Percentiles rank a stretch among this genome's conserved stretches.
These are phyloP conservation scores for Eumerus sabulonum DNA, from an alignment of 2,888 invertebrate genomes.

Conservation along the genomic window DNA sequence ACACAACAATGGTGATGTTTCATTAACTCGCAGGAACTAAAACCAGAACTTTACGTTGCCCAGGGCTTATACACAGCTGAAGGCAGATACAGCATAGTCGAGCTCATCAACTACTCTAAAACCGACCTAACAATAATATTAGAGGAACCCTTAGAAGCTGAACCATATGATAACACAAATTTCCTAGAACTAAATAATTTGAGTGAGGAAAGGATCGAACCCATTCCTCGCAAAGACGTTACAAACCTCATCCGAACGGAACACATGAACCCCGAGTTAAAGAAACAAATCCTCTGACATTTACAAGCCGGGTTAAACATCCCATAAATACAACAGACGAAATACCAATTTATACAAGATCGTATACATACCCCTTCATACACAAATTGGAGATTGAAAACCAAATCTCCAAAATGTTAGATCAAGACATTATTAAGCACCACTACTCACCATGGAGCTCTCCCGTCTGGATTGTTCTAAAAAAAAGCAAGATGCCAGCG, in stretches of 20 bases:
- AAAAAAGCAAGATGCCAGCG: constrained; percentile 10
- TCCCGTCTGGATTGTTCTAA: too few relatives aligned
- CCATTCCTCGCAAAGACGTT: not conserved
- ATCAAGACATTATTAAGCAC: not conserved
- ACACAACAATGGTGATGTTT: not conserved
- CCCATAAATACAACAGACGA: constrained; percentile 5
- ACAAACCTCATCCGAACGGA: constrained; percentile 6
- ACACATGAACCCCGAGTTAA: constrained; percentile 7
- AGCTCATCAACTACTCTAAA: constrained; percentile 17
- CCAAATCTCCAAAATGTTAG: constrained; percentile 10
- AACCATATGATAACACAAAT: constrained; percentile 3
- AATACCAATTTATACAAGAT: not conserved
- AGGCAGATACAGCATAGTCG: constrained; percentile 6
- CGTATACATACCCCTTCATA: constrained; percentile 3
- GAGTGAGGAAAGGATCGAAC: not conserved
- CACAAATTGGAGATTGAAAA: constrained; percentile 9
- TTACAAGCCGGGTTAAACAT: constrained; percentile 25
- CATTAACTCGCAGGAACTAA: constrained; percentile 10
- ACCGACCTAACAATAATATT: not conserved
- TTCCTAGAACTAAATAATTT: constrained; percentile 23
- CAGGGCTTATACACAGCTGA: constrained; percentile 18
- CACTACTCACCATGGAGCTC: not conserved
- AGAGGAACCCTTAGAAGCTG: constrained; percentile 9
- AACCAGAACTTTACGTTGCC: constrained; percentile 7
- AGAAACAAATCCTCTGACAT: constrained; percentile 13